These are phyloP conservation scores for Pseudoips prasinana DNA, from an alignment of 2,888 invertebrate genomes.

Conservation along the genomic window DNA sequence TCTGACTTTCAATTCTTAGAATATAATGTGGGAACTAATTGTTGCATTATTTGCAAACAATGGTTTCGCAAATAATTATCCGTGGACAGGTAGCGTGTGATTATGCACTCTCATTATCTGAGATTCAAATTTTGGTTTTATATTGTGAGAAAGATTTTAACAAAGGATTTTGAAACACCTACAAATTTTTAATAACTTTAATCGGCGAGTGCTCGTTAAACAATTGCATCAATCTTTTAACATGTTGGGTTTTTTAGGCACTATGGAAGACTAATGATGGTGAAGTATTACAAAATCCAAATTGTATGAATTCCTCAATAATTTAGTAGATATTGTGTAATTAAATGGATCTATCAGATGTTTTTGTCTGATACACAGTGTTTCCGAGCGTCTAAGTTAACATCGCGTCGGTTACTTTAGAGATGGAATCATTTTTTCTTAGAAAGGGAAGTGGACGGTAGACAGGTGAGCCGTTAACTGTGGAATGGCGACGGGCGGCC, in stretches of 20 bases:
- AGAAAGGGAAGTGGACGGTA: conserved; percentile 39
- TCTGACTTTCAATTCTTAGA: conserved; percentile 35
- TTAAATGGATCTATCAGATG: no score
- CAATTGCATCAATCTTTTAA: no score
- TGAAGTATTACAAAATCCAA: conserved; percentile 15
- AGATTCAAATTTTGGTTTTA: conserved; percentile 30
- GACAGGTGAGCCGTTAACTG: conserved; percentile 47
- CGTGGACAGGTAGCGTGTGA: conserved; percentile 42
- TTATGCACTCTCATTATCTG: conserved; percentile 43
- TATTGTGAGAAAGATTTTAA: conserved; percentile 42
- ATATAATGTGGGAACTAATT: conserved; percentile 51
- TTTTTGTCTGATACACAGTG: conserved; percentile 17
- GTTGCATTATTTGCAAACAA: conserved; percentile 51
- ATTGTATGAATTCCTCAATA: conserved; percentile 18
- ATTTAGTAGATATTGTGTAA: conserved; percentile 12
- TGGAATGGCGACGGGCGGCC: conserved; percentile 40
- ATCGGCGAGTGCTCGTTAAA: no score
- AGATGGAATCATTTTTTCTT: conserved; percentile 34
- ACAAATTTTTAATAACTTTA: no score
- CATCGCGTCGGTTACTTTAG: conserved; percentile 26
- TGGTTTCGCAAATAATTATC: conserved; percentile 50
- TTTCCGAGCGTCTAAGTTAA: conserved; percentile 25
- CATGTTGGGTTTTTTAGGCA: no score
- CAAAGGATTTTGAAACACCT: conserved; percentile 50
- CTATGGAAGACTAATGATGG: no score